Conservation (phyloP, 2,797 vertebrate genomes). For the Odontamblyopus lacepedii region DNA sequence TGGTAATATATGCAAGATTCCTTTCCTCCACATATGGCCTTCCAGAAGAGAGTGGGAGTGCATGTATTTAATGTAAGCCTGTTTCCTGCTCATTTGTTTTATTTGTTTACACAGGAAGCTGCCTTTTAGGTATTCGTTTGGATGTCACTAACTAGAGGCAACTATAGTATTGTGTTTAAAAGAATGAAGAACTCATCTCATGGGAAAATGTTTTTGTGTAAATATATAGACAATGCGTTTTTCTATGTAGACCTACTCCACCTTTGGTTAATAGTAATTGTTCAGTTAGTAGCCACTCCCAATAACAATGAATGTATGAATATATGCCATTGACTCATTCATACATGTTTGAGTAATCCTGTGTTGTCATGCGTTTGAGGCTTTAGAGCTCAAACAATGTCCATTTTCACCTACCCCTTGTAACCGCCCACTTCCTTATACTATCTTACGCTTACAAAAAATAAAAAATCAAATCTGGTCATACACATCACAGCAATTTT, state of each 20-base stretch:
- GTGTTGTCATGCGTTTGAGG: no score
- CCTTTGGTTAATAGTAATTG: neutral
- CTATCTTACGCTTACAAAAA: no score
- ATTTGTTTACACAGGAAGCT: neutral
- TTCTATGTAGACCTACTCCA: neutral
- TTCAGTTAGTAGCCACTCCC: neutral
- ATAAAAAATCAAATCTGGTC: no score
- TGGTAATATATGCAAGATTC: neutral
- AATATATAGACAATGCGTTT: neutral
- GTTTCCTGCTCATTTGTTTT: slow-evolving; percentile 1
- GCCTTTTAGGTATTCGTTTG: neutral
- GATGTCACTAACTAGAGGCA: neutral
- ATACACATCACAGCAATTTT: no score
- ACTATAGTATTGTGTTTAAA: neutral
- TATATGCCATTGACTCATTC: neutral
- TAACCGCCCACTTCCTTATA: no score
- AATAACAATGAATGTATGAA: neutral
- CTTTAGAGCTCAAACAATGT: no score
- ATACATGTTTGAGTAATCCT: no score
- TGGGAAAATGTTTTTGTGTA: neutral
- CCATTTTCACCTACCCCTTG: no score
- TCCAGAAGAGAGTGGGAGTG: neutral
- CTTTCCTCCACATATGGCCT: neutral
- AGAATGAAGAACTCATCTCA: neutral
- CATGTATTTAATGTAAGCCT: neutral